Evolutionary conservation across 1,140 invertebrate species (phyloP), one percentile per base, ranked within the genome.

Genomic region (Andrena cerasifolii): DNA sequence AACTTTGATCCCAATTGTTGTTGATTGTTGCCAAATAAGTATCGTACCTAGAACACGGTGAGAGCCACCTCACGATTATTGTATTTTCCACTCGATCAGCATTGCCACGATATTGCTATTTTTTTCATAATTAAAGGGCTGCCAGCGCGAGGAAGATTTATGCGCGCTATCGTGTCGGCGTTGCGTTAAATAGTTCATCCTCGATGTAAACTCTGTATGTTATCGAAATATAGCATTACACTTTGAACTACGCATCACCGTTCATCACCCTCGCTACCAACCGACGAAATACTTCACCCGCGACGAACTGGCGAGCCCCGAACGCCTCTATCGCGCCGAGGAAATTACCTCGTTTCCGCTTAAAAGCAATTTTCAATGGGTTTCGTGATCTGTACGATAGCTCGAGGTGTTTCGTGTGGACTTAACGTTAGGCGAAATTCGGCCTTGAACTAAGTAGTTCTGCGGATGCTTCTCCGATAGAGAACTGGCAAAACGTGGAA

Each of bases 1-100:
- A 84, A 72, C 82, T 78, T 85, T 84, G 87, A 88, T 88, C 87
- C 87, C 82, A 85, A 88, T 92, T 89, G 90, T 91, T 92, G 89
- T 93, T 92, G 87, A 92, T 92, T 91, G 91, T 93, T 93, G 92
- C 91, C 92, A 93, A 93, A 79, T 89, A 90, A 79, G 72, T 82
- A 85, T 79, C 80, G 62, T 80, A 83, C 66, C 58, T 79, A 86
- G 62, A 86, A 62, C 28, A 65, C 65, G 68, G 59, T 26, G 51
- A 72, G 40, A 65, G 31, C 70, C 63, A 65, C 49, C 62, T 47
- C 66, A 56, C 65, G 40, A 70, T 87, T 90, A 85, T 82, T 88
- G 89, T 91, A 91, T 91, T 91, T 91, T 91, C 89, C 89, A 90
- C 84, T 91, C 76, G 85, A 83, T 82, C 80, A 87, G 81, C 85